Conservation (phyloP, 2,888 invertebrate species). For the Busseola fusca region DNA sequence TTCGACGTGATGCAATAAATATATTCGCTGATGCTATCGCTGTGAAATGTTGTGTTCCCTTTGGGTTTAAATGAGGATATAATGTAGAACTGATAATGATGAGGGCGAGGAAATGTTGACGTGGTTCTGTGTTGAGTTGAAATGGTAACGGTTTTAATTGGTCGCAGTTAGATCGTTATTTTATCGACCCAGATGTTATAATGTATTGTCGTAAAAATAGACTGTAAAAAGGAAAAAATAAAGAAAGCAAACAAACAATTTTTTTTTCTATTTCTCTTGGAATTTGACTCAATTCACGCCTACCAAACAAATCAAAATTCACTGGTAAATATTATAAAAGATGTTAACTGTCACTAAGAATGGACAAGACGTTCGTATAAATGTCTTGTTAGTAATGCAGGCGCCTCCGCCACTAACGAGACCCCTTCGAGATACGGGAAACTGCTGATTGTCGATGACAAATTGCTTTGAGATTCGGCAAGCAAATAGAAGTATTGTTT, state of each 20-base stretch:
- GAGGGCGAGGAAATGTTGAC: slow-evolving; percentile 34
- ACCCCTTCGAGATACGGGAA: slow-evolving; percentile 24
- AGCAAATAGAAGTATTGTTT: slow-evolving; percentile 6
- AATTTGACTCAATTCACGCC: background rate
- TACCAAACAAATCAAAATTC: background rate
- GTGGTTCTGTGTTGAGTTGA: slow-evolving; percentile 3
- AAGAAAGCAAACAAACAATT: background rate
- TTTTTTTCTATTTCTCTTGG: too few relatives aligned
- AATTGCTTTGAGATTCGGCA: slow-evolving; percentile 32
- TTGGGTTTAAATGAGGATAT: slow-evolving; percentile 60
- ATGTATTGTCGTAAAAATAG: too few relatives aligned
- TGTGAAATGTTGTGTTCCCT: slow-evolving; percentile 61
- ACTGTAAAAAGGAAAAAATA: background rate
- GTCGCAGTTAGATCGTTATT: background rate
- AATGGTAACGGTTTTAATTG: slow-evolving; percentile 24
- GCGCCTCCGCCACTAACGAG: slow-evolving; percentile 46
- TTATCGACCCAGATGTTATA: background rate
- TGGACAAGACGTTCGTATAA: slow-evolving; percentile 33
- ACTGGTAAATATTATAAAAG: slow-evolving; percentile 10
- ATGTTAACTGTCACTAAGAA: slow-evolving; percentile 20
- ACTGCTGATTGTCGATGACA: slow-evolving; percentile 53
- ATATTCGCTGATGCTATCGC: slow-evolving; percentile 69
- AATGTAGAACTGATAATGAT: slow-evolving; percentile 52
- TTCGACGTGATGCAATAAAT: slow-evolving; percentile 72
- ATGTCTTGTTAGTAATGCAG: slow-evolving; percentile 43